Percentiles rank a stretch among this genome's conserved stretches.
Conservation (phyloP, 2,113 vertebrate species). For the Gnathonemus longibarbis region DNA sequence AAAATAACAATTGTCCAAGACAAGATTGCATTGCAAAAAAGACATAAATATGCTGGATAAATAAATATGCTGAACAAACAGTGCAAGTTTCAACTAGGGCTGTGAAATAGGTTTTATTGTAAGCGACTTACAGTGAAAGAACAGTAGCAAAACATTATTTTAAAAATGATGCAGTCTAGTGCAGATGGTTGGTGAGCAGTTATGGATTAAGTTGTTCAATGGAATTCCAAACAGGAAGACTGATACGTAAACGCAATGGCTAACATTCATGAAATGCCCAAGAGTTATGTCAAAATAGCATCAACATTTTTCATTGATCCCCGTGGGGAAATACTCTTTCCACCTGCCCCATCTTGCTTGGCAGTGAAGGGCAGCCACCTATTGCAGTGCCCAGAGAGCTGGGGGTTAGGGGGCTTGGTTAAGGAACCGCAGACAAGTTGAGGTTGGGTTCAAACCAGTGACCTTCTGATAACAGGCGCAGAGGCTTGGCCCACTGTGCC, state of each 20-base stretch:
- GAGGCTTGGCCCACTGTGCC: no score
- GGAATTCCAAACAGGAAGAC: background rate
- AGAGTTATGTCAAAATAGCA: background rate
- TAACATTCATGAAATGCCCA: background rate
- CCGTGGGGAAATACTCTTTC: no score
- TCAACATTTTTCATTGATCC: background rate
- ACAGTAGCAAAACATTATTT: background rate
- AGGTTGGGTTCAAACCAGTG: background rate
- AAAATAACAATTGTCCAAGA: background rate
- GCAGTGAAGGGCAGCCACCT: background rate
- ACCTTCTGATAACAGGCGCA: background rate
- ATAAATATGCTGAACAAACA: background rate
- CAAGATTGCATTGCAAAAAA: background rate
- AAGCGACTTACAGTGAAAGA: background rate
- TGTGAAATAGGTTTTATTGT: background rate
- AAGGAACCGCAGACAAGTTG: background rate
- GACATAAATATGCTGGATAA: background rate
- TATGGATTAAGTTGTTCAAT: background rate
- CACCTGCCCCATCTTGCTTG: background rate
- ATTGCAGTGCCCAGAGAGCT: background rate
- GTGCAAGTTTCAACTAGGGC: background rate
- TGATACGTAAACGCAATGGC: background rate
- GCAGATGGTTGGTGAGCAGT: background rate
- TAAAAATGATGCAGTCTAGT: background rate
- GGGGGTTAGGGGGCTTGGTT: background rate